A percentile compares a stretch with the other conserved stretches of the same genome.
Evolutionary conservation across 2,113 vertebrate species (phyloP).

Genomic region (Labrus mixtus): DNA sequence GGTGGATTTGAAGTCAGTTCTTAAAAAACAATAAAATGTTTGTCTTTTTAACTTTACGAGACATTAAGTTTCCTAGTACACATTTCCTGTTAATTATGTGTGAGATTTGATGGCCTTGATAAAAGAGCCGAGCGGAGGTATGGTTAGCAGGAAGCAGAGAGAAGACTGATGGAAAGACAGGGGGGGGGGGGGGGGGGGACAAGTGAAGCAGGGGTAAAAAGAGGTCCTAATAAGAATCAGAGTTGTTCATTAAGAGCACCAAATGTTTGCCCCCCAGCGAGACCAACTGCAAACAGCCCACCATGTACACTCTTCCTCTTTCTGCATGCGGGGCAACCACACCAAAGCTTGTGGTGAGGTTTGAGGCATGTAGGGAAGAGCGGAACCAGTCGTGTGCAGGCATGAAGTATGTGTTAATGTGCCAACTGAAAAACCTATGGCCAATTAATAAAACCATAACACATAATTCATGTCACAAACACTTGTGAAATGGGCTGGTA

Average conservation of each 20-base stretch:
- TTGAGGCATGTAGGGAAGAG: slow-evolving; percentile 52
- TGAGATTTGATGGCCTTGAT: slow-evolving; percentile 81
- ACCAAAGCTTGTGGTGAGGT: slow-evolving; percentile 69
- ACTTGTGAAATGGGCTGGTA: slow-evolving; percentile 30
- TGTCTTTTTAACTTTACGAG: slow-evolving; percentile 79
- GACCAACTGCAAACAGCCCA: slow-evolving; percentile 58
- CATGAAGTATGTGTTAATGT: slow-evolving; percentile 59
- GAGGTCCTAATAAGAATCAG: slow-evolving; percentile 70
- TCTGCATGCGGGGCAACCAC: slow-evolving; percentile 60
- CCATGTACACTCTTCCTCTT: slow-evolving; percentile 66
- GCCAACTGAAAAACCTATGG: slow-evolving; percentile 47
- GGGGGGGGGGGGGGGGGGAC: slow-evolving; percentile 26
- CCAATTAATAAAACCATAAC: slow-evolving; percentile 60
- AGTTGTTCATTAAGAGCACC: slow-evolving; percentile 71
- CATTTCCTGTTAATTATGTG: slow-evolving; percentile 82
- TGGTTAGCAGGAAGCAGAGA: slow-evolving; percentile 50
- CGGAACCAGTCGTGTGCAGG: slow-evolving; percentile 43
- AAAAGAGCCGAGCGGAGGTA: slow-evolving; percentile 60
- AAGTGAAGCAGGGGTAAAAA: slow-evolving; percentile 32
- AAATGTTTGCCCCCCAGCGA: slow-evolving; percentile 70
- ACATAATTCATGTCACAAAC: slow-evolving; percentile 53
- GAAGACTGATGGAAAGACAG: slow-evolving; percentile 57
- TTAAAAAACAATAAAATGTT: slow-evolving; percentile 80
- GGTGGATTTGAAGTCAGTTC: slow-evolving; percentile 82
- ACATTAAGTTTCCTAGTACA: slow-evolving; percentile 75